Evolutionary conservation across 1,140 invertebrate genomes (phyloP), one percentile per base, ranked within the genome.

Genomic region (Orussus abietinus): DNA sequence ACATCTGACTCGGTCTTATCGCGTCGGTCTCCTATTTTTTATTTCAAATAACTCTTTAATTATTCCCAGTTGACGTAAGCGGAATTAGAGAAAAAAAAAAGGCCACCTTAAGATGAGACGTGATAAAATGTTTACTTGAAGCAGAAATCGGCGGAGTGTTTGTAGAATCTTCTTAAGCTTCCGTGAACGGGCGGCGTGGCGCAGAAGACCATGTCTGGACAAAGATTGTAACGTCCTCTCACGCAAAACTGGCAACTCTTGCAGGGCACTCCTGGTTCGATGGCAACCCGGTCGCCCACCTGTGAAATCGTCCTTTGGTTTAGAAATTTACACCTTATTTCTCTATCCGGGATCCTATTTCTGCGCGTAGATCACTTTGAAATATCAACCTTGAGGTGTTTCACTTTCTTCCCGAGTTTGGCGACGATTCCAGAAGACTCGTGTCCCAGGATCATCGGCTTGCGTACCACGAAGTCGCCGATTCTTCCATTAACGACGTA

Each of bases 181-280:
- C 94, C 94, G 74, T 96, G 80, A 36, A 81, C 66, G 0, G 90
- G 92, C 2, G 92, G 93, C 1, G 93, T 96, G 7, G 93, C 92
- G 64, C 89, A 90, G 75, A 96, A 97, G 18, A 76, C 55, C 41
- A 97, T 86, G 18, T 90, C 83, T 0, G 77, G 74, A 54, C 95
- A 98, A 11, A 98, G 73, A 70, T 97, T 94, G 71, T 98, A 98
- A 28, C 80, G 74, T 14, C 94, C 95, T 15, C 69, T 74, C 69
- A 91, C 92, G 67, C 95, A 98, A 59, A 80, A 86, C 11, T 81
- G 74, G 64, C 95, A 98, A 14, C 67, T 73, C 34, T 89, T 76
- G 59, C 95, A 98, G 1, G 91, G 83, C 26, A 93, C 82, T 4
- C 91, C 92, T 3, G 93, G 94, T 72, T 97, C 94, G 43, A 96